Conservation (phyloP, 2,113 vertebrate species). For the Lamprotornis superbus region DNA sequence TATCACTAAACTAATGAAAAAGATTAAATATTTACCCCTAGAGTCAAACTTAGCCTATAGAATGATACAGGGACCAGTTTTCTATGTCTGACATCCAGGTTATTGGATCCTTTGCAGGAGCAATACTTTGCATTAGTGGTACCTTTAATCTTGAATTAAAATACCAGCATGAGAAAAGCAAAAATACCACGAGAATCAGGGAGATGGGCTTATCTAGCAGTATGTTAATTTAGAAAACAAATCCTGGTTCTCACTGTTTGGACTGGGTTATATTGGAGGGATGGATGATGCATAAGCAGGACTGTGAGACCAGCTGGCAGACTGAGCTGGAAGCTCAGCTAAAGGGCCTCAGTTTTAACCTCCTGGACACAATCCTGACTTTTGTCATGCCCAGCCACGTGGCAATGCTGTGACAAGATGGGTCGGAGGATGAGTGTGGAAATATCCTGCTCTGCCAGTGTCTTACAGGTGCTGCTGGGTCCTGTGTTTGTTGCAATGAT, state of each 20-base stretch:
- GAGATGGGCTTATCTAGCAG: neutral
- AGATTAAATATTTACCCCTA: conserved; percentile 30
- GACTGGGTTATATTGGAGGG: neutral
- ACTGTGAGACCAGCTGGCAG: neutral
- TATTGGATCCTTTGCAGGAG: neutral
- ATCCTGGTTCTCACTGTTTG: neutral
- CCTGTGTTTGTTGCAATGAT: no score
- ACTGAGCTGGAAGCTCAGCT: neutral
- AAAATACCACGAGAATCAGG: neutral
- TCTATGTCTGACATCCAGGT: neutral
- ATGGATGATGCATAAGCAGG: neutral
- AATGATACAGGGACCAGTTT: neutral
- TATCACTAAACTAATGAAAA: conserved; percentile 22
- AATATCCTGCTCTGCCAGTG: neutral
- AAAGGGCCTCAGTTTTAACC: neutral
- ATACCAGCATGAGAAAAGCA: neutral
- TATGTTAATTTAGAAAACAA: neutral
- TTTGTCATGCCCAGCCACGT: neutral
- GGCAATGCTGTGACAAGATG: neutral
- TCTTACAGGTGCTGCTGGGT: neutral
- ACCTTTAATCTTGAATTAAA: neutral
- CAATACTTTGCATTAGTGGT: neutral
- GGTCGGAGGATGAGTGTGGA: neutral
- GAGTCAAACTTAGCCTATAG: neutral
- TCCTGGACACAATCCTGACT: neutral